Conservation (phyloP, 2,113 vertebrate genomes). For the Irena cyanogastra region DNA sequence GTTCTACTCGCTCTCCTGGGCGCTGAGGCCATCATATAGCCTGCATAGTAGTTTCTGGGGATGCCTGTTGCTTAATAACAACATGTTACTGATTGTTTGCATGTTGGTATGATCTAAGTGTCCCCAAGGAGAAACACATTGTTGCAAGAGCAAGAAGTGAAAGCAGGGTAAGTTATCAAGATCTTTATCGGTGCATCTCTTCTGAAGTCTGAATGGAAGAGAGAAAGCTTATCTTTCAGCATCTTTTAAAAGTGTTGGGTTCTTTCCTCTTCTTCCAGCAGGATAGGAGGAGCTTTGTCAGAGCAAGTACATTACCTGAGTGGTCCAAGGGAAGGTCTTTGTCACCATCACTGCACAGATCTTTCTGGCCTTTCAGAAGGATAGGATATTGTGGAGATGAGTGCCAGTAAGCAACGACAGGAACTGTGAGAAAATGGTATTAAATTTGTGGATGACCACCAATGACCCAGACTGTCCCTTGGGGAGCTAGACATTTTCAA, state of each 20-base stretch:
- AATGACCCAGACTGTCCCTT: neutral
- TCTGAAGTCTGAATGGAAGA: neutral
- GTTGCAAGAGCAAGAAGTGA: neutral
- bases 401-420: neutral
- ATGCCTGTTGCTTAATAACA: neutral
- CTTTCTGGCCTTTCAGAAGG: neutral
- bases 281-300: neutral
- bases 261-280: neutral
- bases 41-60: neutral
- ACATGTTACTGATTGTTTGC: neutral
- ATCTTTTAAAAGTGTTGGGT: neutral
- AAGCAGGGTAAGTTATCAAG: neutral
- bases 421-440: neutral
- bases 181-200: neutral
- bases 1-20: rapidly evolving
- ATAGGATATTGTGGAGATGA: neutral
- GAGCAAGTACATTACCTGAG: neutral
- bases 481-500: neutral
- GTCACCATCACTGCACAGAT: neutral
- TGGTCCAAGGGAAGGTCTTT: neutral
- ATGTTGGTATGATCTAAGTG: neutral
- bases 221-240: neutral
- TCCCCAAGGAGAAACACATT: neutral
- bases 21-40: neutral
- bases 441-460: neutral